Percentiles rank a stretch among this genome's conserved stretches.
phyloP scores from a whole-genome alignment of 2,797 vertebrate species.

The Podarcis siculus region DNA sequence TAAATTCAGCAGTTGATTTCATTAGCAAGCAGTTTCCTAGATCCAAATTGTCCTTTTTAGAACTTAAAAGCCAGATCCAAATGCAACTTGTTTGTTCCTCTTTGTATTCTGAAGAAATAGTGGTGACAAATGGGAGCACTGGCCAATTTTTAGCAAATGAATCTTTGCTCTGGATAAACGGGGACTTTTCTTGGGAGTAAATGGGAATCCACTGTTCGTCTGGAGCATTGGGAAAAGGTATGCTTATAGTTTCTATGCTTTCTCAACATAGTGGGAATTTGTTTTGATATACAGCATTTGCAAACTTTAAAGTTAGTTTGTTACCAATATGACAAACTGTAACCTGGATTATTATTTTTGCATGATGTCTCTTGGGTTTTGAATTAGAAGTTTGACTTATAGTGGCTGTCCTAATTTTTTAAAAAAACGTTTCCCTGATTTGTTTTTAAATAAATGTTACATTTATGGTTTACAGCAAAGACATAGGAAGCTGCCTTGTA shows the following conservation, averaged over 20 bases:
- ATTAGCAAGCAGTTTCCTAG: slow-evolving; percentile 45
- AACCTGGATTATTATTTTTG: background rate
- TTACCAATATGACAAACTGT: background rate
- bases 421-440: background rate
- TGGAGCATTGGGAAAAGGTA: background rate
- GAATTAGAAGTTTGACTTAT: background rate
- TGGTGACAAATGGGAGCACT: background rate
- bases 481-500: background rate
- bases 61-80: slow-evolving; percentile 36
- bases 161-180: background rate
- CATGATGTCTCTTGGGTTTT: background rate
- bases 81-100: slow-evolving; percentile 18
- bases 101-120: slow-evolving; percentile 9
- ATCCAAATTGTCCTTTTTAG: slow-evolving; percentile 5
- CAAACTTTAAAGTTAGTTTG: background rate
- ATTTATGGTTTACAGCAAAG: background rate
- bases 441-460: background rate
- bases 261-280: background rate
- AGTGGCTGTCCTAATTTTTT: background rate
- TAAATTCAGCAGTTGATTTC: slow-evolving; percentile 66
- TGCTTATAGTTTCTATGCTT: background rate
- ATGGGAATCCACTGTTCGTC: background rate
- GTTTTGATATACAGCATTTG: background rate
- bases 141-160: background rate
- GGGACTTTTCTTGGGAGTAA: background rate